These are phyloP conservation scores for Bruchidius siliquastri DNA, from an alignment of 2,888 invertebrate genomes.

Conservation along the genomic window DNA sequence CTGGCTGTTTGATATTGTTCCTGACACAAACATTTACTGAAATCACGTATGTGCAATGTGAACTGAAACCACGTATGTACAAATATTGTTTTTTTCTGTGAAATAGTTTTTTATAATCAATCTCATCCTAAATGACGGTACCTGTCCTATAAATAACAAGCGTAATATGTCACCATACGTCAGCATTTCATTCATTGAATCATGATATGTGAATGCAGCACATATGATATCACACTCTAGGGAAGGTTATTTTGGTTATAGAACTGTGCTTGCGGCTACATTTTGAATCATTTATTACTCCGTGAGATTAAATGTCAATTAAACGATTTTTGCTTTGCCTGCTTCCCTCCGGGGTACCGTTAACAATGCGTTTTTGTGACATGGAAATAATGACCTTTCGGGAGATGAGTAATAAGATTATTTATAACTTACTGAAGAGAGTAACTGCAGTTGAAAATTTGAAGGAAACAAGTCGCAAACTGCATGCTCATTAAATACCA, in stretches of 20 bases:
- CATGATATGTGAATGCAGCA: neutral
- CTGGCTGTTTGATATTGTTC: no score
- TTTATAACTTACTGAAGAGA: neutral
- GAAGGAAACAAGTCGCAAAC: neutral
- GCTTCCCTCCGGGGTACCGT: neutral
- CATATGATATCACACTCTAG: neutral
- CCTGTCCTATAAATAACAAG: neutral
- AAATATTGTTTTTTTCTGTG: no score
- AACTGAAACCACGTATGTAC: no score
- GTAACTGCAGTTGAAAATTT: neutral
- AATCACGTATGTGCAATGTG: no score
- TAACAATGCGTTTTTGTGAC: neutral
- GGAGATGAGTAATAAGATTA: neutral
- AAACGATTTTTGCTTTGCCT: neutral
- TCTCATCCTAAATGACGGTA: no score
- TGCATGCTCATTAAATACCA: neutral
- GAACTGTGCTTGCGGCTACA: neutral
- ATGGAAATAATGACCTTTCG: neutral
- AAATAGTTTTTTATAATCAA: no score
- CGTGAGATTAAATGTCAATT: neutral
- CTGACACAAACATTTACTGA: no score
- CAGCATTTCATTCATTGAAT: neutral
- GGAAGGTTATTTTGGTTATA: neutral
- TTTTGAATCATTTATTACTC: neutral
- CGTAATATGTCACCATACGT: neutral